phyloP scores from a whole-genome alignment of 2,113 vertebrate genomes.

The Jacana jacana region DNA sequence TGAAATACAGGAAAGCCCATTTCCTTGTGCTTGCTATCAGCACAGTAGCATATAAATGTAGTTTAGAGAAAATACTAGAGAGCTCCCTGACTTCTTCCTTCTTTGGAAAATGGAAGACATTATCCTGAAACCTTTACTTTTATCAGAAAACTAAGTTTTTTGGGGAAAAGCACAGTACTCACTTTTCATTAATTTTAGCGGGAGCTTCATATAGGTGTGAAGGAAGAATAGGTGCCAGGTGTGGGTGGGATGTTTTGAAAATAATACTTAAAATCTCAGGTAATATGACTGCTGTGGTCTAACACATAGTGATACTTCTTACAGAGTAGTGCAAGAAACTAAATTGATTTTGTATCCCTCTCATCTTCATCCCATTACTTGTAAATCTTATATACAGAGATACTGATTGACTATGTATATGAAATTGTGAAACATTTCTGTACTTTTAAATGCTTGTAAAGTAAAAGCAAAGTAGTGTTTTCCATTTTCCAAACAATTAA shows the following conservation, averaged over 20 bases:
- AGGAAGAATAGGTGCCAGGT: background rate
- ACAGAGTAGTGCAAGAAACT: background rate
- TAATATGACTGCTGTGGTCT: background rate
- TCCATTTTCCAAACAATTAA: background rate
- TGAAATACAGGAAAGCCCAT: background rate
- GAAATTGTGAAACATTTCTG: background rate
- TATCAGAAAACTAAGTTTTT: background rate
- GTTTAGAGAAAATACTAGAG: conserved; percentile 9
- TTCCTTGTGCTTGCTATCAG: conserved; percentile 4
- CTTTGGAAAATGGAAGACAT: background rate
- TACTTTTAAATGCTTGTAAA: background rate
- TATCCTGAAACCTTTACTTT: background rate
- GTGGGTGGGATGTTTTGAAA: background rate
- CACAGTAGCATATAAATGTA: background rate
- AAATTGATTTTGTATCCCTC: background rate
- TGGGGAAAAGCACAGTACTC: background rate
- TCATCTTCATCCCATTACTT: background rate
- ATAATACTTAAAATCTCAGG: background rate
- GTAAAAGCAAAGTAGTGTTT: background rate
- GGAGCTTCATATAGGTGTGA: background rate
- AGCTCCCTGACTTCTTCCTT: background rate
- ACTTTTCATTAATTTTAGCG: background rate
- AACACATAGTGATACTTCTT: background rate
- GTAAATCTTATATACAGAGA: background rate
- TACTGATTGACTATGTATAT: background rate